phyloP scores from a whole-genome alignment of 1,140 invertebrate genomes.

The Drosophila nigrodunni region DNA sequence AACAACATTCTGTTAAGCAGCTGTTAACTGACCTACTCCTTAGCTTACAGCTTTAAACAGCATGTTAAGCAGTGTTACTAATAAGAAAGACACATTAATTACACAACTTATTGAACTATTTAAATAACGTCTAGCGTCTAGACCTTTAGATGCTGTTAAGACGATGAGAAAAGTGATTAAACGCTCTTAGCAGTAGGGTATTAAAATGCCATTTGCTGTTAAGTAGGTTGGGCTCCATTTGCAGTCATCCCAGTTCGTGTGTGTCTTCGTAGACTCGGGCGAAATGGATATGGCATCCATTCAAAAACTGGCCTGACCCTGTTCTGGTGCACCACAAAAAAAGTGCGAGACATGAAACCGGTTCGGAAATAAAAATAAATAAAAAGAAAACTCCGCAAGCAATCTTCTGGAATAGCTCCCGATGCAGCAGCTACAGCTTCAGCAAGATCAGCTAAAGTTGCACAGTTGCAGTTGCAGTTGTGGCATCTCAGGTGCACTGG shows the following conservation, averaged over 20 bases:
- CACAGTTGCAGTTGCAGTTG: slow-evolving; percentile 31
- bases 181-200: slow-evolving; percentile 20
- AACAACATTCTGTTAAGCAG: neutral
- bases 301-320: slow-evolving; percentile 73
- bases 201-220: slow-evolving; percentile 37
- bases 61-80: too few relatives aligned
- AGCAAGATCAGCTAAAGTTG: slow-evolving; percentile 9
- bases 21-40: neutral
- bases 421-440: slow-evolving; percentile 22
- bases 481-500: slow-evolving; percentile 40
- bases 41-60: too few relatives aligned
- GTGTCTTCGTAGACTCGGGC: neutral
- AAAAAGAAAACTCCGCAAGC: slow-evolving; percentile 14
- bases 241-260: neutral
- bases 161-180: slow-evolving; percentile 21
- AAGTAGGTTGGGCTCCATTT: slow-evolving; percentile 35
- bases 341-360: slow-evolving; percentile 45
- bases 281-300: slow-evolving; percentile 47
- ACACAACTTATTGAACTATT: neutral
- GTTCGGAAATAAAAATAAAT: slow-evolving; percentile 9
- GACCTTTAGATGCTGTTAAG: neutral
- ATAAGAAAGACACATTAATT: too few relatives aligned
- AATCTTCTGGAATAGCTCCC: slow-evolving; percentile 23
- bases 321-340: slow-evolving; percentile 66
- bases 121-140: neutral